These are phyloP conservation scores for Microlaimidae sp. DNA, from an alignment of 2,888 invertebrate species.

Conservation along the genomic window DNA sequence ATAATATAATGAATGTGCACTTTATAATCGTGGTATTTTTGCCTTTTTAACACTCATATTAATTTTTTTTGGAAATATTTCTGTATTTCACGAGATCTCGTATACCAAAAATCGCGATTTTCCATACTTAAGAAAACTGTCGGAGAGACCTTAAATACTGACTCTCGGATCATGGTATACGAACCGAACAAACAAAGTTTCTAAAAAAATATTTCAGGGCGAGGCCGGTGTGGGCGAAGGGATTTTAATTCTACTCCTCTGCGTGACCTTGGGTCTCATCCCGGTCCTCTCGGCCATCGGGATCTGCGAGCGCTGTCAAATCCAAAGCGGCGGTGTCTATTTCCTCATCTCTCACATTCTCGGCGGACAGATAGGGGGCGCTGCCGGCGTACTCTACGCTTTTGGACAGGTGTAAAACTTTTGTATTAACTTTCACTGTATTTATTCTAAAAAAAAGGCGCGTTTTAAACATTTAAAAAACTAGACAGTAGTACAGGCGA, in stretches of 20 bases:
- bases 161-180: too few relatives aligned
- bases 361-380: constrained; percentile 78
- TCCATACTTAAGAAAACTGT: too few relatives aligned
- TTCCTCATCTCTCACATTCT: constrained; percentile 81
- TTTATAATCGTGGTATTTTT: too few relatives aligned
- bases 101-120: too few relatives aligned
- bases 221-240: constrained; percentile 43
- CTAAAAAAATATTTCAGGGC: constrained; percentile 39
- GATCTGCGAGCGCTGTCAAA: constrained; percentile 78
- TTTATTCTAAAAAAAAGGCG: neutral
- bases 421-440: neutral
- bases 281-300: constrained; percentile 86
- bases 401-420: constrained; percentile 63
- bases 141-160: too few relatives aligned
- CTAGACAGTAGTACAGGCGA: too few relatives aligned
- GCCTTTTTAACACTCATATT: too few relatives aligned
- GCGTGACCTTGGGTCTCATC: constrained; percentile 69
- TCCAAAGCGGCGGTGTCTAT: constrained; percentile 93
- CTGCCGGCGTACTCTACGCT: constrained; percentile 78
- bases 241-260: constrained; percentile 39
- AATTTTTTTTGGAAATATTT: too few relatives aligned
- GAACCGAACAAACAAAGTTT: too few relatives aligned
- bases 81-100: too few relatives aligned
- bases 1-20: too few relatives aligned
- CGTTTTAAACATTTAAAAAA: neutral